Base-by-base conservation (phyloP, 2,888 invertebrate genomes). In the Lordiphosa andalusiaca region DNA sequence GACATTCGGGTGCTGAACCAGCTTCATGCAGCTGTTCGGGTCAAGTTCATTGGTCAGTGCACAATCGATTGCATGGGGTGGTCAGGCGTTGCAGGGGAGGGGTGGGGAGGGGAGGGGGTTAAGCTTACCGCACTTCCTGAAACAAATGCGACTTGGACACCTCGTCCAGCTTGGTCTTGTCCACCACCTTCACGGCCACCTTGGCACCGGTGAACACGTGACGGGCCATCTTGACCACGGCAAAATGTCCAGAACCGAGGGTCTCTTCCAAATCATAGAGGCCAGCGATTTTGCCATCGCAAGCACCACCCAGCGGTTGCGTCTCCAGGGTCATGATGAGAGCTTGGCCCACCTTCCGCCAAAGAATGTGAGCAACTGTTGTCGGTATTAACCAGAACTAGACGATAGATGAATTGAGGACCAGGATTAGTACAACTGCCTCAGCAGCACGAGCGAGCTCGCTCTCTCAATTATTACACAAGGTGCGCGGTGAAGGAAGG, bases 151-250 rank as follows among this genome's bases (percentile, higher is more conserved):
- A 95, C 86, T 95, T 94, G 13, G 98, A 98, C 38, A 97, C 94
- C 83, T 97, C 96, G 90, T 99, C 99, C 84, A 99, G 91, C 91
- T 98, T 98, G 83, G 95, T 96, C 91, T 99, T 99, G 90, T 99
- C 99, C 86, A 99, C 99, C 67, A 99, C 96, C 93, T 98, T 98
- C 53, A 98, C 97, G 54, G 98, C 97, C 56, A 99, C 99, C 91
- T 97, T 97, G 91, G 98, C 98, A 36, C 98, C 98, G 51, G 99
- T 99, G 90, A 99, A 99, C 58, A 99, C 99, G 92, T 99, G 99
- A 70, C 97, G 92, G 23, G 99, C 99, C 70, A 98, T 91, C 91
- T 99, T 99, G 42, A 99, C 99, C 67, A 98, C 98, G 67, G 99
- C 99, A 92, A 98, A 99, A 91, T 99, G 99, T 60, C 99, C 99